Conservation (phyloP, 92 coral and sea anemone species). For the Siderastrea siderea region DNA sequence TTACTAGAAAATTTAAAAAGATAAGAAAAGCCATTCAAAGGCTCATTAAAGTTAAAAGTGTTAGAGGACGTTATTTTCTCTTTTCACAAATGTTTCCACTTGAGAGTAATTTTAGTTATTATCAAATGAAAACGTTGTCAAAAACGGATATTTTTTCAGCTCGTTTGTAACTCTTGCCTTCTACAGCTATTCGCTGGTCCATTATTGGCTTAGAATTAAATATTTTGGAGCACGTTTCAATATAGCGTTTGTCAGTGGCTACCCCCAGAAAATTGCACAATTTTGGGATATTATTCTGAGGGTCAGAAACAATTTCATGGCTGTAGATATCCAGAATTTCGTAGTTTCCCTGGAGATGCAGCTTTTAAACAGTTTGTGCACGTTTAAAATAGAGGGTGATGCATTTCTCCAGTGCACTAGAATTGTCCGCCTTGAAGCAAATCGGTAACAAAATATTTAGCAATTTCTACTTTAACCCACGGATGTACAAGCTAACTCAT, state of each 20-base stretch:
- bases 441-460: not conserved
- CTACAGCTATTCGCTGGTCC: not conserved
- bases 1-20: too few relatives aligned
- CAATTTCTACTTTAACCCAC: not conserved
- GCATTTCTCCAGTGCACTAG: not conserved
- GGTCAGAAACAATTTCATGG: not conserved
- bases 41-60: too few relatives aligned
- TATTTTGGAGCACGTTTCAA: not conserved
- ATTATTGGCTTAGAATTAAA: not conserved
- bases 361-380: not conserved
- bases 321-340: conserved; percentile 18
- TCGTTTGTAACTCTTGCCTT: not conserved
- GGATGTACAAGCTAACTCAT: too few relatives aligned
- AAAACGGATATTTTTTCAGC: not conserved
- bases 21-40: too few relatives aligned
- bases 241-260: not conserved
- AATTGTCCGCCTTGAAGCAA: not conserved
- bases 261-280: conserved; percentile 4
- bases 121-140: conserved; percentile 1
- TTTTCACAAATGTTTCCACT: too few relatives aligned
- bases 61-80: too few relatives aligned
- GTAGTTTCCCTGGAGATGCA: not conserved
- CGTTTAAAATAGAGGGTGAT: not conserved
- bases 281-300: not conserved
- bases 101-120: not conserved